Conservation (phyloP, 1,140 invertebrate species). For the Bombus fervidus region DNA sequence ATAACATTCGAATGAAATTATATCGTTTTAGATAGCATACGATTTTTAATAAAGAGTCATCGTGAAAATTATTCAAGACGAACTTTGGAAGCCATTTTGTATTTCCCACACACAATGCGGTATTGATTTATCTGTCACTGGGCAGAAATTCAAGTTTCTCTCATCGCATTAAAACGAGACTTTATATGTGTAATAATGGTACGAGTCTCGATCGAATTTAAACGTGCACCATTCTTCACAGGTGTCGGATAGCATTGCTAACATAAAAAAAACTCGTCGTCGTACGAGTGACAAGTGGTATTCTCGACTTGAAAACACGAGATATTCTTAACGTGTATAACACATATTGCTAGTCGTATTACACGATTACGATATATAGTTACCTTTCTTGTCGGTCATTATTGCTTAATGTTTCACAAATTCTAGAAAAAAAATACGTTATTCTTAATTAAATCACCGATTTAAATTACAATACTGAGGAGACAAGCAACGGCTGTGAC, state of each 20-base stretch:
- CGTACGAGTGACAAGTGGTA: conserved; percentile 73
- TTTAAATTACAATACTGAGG: conserved; percentile 73
- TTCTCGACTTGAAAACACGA: conserved; percentile 73
- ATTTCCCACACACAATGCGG: conserved; percentile 78
- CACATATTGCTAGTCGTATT: conserved; percentile 60
- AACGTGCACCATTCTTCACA: conserved; percentile 48
- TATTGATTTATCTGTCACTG: conserved; percentile 82
- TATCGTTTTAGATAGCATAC: not conserved
- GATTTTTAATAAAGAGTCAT: conserved; percentile 38
- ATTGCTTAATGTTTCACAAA: conserved; percentile 78
- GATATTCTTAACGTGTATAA: conserved; percentile 63
- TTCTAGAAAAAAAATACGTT: conserved; percentile 74
- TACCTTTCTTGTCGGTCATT: conserved; percentile 83
- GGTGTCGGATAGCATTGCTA: conserved; percentile 41
- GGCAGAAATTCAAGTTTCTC: conserved; percentile 63
- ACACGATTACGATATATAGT: conserved; percentile 75
- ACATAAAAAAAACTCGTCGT: conserved; percentile 46
- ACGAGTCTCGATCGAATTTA: conserved; percentile 35
- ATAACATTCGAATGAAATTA: not conserved
- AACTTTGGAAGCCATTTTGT: conserved; percentile 81
- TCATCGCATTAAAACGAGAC: conserved; percentile 54
- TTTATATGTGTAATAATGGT: conserved; percentile 23
- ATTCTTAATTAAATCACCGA: conserved; percentile 74
- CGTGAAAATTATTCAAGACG: conserved; percentile 53
- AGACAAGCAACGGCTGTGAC: conserved; percentile 76